phyloP scores from a whole-genome alignment of 1,140 invertebrate species.

The Tyrophagus putrescentiae region DNA sequence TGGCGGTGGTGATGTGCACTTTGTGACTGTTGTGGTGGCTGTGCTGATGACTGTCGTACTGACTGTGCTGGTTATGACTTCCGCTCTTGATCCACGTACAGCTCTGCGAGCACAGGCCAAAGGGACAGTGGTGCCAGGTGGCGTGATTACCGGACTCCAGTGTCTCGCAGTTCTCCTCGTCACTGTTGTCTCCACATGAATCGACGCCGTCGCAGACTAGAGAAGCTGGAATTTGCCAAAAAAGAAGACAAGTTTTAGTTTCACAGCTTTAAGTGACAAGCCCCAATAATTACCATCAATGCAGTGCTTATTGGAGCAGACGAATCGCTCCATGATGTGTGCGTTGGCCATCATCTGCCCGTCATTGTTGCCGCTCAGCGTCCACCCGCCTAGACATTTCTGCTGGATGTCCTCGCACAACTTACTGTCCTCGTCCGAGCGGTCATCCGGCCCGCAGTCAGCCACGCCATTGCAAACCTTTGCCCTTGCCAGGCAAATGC shows the following conservation, averaged over 20 bases:
- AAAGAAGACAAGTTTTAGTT: too few species aligned
- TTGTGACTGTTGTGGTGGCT: neutral
- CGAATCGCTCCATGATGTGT: conserved; percentile 34
- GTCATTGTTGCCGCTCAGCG: too few species aligned
- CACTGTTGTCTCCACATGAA: conserved; percentile 48
- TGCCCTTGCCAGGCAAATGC: conserved; percentile 36
- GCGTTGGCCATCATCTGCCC: neutral
- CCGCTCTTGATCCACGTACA: conserved; percentile 49
- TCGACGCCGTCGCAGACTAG: conserved; percentile 50
- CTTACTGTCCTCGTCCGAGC: conserved; percentile 41
- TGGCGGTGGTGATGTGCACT: neutral
- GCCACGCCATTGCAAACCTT: conserved; percentile 46
- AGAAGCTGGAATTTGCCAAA: too few species aligned
- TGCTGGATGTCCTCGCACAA: conserved; percentile 28
- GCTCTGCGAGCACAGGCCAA: conserved; percentile 52
- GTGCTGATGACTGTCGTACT: too few species aligned
- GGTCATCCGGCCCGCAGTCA: conserved; percentile 55
- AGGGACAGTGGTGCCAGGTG: conserved; percentile 38
- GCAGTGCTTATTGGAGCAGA: conserved; percentile 53
- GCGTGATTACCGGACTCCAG: conserved; percentile 41
- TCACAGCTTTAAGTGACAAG: too few species aligned
- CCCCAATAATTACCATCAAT: too few species aligned
- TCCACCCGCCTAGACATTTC: too few species aligned
- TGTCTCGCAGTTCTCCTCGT: conserved; percentile 35
- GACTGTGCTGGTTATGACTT: too few species aligned